These are phyloP conservation scores for Meghimatium bilineatum DNA, from an alignment of 2,888 invertebrate species.

Conservation along the genomic window DNA sequence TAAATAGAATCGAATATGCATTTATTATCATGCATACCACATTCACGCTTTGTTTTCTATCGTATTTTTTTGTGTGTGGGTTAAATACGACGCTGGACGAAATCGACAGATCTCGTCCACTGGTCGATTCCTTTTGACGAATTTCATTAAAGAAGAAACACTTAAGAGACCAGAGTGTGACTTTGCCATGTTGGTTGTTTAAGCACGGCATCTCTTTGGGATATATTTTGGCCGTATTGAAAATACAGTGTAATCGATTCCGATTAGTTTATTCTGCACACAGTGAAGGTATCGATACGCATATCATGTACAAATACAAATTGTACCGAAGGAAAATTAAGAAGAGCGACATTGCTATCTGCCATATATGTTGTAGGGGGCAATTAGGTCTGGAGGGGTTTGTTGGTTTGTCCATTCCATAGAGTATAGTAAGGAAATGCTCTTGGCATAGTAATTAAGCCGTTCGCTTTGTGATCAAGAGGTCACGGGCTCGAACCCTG, in stretches of 20 bases:
- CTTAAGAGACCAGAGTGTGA: conserved; percentile 35
- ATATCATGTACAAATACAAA: no score
- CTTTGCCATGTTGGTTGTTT: conserved; percentile 32
- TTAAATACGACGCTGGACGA: not conserved
- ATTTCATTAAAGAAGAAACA: conserved; percentile 25
- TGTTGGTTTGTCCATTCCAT: no score
- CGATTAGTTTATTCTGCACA: not conserved
- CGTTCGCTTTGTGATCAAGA: no score
- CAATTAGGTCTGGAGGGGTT: no score
- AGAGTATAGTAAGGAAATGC: no score
- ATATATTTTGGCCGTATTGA: not conserved
- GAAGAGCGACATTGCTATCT: no score
- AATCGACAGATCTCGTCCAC: not conserved
- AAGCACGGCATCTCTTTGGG: conserved; percentile 16
- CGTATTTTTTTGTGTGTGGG: not conserved
- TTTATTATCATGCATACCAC: not conserved
- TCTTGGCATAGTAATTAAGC: no score
- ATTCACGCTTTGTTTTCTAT: not conserved
- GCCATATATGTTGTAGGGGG: no score
- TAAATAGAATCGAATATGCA: not conserved
- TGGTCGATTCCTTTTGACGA: conserved; percentile 32
- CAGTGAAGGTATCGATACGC: not conserved
- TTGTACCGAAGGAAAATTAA: no score
- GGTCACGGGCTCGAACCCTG: no score
- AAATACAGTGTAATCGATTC: not conserved